Evolutionary conservation across 2,113 vertebrate species (phyloP), one percentile per base, ranked within the genome.

Genomic region (Vidua chalybeata): DNA sequence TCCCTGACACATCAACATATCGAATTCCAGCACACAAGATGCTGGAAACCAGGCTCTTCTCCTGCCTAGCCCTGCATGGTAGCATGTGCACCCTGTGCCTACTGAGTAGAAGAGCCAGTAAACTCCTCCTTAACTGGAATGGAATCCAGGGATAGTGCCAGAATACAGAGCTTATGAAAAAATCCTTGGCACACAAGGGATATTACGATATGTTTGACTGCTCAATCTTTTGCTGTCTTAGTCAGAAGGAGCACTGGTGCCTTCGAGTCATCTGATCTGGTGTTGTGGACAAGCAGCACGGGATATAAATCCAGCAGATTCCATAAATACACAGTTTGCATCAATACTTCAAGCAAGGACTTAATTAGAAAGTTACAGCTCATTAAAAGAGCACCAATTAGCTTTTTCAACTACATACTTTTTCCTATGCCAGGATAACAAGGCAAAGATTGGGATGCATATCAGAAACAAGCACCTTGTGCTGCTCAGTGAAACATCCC

Each of bases 311-410:
- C 33, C 63, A 67, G 84, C 39, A 71, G 56, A 61, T 54, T 46
- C 43, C 68, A 63, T 58, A 88, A 95, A 83, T 7, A 7, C 33
- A 71, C 55, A 77, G 76, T 56, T 83, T 91, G 63, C 13, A 56
- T 45, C 74, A 90, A 68, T 84, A 62, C 68, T 68, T 94, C 63
- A 83, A 83, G 74, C 11, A 80, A 92, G 6, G 22, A 30, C 72
- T 92, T 97, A 96, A 97, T 96, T 94, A 94, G 71, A 85, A 93
- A 93, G 74, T 62, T 91, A 52, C 61, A 81, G 17, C 87, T 93
- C 95, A 92, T 92, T 97, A 94, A 89, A 85, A 79, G 83, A 96
- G 58, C 24, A 88, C 15, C 66, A 58, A 59, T 92, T 74, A 64
- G 69, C 94, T 96, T 93, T 82, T 88, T 96, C 91, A 94, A 39